Evolutionary conservation across 1,140 invertebrate species (phyloP).

Genomic region (Nephila pilipes): DNA sequence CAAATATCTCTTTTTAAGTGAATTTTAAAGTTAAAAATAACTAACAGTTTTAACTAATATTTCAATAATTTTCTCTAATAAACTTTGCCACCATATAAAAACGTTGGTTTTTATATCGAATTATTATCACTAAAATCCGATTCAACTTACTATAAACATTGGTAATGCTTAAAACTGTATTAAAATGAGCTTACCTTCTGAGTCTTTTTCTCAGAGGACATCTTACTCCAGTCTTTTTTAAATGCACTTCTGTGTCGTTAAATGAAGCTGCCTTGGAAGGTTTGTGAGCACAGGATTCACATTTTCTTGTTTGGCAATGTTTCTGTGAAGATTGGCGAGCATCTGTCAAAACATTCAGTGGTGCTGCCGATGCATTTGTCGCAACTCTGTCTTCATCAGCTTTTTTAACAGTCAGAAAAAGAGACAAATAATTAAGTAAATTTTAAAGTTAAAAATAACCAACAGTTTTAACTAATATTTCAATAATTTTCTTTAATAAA

Average conservation of each 20-base stretch:
- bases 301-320: conserved; percentile 13
- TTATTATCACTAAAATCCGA: not conserved
- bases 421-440: too few relatives aligned
- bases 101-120: too few relatives aligned
- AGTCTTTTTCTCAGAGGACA: conserved; percentile 53
- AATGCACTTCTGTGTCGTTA: conserved; percentile 55
- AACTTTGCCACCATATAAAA: too few relatives aligned
- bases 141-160: not conserved
- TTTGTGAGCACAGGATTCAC: not conserved
- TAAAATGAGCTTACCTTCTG: conserved; percentile 31
- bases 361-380: not conserved
- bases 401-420: conserved; percentile 22
- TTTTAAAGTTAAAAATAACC: too few relatives aligned
- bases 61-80: too few relatives aligned
- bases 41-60: too few relatives aligned
- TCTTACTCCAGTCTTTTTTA: conserved; percentile 46
- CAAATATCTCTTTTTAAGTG: too few relatives aligned
- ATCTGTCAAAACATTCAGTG: not conserved
- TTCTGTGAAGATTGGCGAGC: not conserved
- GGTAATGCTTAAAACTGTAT: not conserved
- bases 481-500: too few relatives aligned
- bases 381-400: not conserved
- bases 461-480: too few relatives aligned
- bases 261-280: conserved; percentile 47
- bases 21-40: too few relatives aligned